These are phyloP conservation scores for Erpornis zantholeuca DNA, from an alignment of 2,113 vertebrate species.

Conservation along the genomic window DNA sequence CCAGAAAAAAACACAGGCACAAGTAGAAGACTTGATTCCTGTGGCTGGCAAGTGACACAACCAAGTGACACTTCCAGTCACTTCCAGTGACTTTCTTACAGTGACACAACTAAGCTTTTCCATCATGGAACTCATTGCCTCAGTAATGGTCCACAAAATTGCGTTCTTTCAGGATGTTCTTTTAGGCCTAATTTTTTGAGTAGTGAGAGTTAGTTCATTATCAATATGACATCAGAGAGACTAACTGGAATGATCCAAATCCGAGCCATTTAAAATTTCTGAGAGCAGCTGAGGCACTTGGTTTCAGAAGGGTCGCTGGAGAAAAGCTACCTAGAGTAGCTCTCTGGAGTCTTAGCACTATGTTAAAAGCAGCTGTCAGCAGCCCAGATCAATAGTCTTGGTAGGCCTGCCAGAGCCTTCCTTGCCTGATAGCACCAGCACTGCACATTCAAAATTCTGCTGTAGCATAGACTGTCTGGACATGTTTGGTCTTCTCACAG, in stretches of 20 bases:
- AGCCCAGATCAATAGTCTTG: neutral
- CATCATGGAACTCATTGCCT: neutral
- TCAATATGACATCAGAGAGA: neutral
- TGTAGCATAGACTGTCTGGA: neutral
- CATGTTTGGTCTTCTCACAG: neutral
- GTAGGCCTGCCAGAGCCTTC: neutral
- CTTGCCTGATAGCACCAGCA: neutral
- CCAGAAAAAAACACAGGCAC: neutral
- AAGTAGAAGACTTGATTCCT: neutral
- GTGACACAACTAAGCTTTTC: neutral
- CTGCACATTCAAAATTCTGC: neutral
- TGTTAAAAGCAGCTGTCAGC: neutral
- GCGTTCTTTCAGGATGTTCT: neutral
- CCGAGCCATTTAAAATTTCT: neutral
- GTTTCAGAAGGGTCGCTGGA: neutral
- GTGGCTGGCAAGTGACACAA: neutral
- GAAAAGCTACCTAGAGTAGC: neutral
- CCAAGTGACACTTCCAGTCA: no score
- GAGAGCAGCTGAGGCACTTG: neutral
- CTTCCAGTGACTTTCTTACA: no score
- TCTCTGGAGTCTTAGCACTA: neutral
- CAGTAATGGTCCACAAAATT: neutral
- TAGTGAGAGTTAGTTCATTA: neutral
- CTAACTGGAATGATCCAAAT: neutral
- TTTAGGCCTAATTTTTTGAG: neutral